phyloP scores from a whole-genome alignment of 2,113 vertebrate species.

The Carettochelys insculpta region DNA sequence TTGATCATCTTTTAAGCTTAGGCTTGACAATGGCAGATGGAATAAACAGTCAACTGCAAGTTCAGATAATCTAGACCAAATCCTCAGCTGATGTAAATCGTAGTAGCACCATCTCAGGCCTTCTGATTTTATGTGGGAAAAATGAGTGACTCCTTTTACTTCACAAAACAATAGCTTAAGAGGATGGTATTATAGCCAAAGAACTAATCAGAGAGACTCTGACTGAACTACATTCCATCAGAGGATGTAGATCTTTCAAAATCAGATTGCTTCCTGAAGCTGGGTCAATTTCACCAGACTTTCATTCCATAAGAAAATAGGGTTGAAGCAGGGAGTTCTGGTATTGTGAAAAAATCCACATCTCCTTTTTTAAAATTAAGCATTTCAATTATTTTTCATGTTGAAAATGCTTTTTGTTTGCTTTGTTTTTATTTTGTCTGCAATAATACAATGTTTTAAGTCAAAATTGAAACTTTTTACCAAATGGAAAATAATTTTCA shows the following conservation, averaged over 20 bases:
- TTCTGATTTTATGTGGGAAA: constrained; percentile 16
- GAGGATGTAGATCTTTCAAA: not conserved
- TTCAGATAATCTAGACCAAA: constrained; percentile 50
- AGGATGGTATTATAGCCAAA: not conserved
- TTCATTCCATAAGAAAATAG: not conserved
- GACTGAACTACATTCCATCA: not conserved
- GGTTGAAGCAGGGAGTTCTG: not conserved
- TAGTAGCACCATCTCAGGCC: not conserved
- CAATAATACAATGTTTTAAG: not conserved
- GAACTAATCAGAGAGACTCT: not conserved
- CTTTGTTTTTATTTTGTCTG: not conserved
- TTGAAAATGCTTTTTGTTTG: not conserved
- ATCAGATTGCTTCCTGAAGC: not conserved
- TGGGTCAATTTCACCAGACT: not conserved
- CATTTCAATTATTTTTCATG: not conserved
- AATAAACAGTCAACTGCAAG: constrained; percentile 32
- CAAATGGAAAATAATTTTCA: not conserved
- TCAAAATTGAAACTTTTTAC: not conserved
- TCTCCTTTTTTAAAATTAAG: not conserved
- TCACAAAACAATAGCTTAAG: not conserved
- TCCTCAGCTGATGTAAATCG: constrained; percentile 34
- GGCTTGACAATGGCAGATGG: constrained; percentile 14
- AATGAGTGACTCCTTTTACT: not conserved
- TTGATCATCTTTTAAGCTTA: constrained; percentile 8
- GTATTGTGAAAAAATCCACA: not conserved